phyloP scores from a whole-genome alignment of 2,797 vertebrate genomes.

The Hydrocynus forskahlii region DNA sequence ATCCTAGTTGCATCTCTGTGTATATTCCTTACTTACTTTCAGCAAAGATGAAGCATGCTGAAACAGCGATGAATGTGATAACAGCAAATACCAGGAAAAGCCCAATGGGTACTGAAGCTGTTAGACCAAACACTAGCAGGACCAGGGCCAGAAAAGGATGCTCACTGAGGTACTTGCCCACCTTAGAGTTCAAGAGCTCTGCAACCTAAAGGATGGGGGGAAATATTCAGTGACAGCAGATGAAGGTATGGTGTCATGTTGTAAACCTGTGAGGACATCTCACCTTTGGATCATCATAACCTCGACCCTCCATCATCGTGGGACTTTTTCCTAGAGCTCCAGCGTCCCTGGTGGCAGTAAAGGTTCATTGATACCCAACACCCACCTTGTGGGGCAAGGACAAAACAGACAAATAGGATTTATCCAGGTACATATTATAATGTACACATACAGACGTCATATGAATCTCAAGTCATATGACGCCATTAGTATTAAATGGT shows the following conservation, averaged over 20 bases:
- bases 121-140: slow-evolving; percentile 74
- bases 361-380: slow-evolving; percentile 3
- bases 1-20: background rate
- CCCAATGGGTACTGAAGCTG: slow-evolving; percentile 73
- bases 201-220: slow-evolving; percentile 68
- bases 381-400: background rate
- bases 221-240: background rate
- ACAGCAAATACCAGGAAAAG: slow-evolving; percentile 77
- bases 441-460: background rate
- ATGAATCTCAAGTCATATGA: background rate
- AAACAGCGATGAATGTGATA: slow-evolving; percentile 71
- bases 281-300: slow-evolving; percentile 34
- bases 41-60: slow-evolving; percentile 76
- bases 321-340: slow-evolving; percentile 1
- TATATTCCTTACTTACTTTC: slow-evolving; percentile 74
- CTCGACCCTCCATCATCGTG: slow-evolving; percentile 24
- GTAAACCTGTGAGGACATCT: background rate
- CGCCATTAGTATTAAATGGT: background rate
- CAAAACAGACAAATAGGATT: background rate
- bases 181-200: slow-evolving; percentile 76
- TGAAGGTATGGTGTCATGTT: background rate
- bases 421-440: background rate
- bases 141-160: slow-evolving; percentile 79
- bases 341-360: slow-evolving; percentile 1
- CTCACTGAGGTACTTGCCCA: slow-evolving; percentile 78